Evolutionary conservation across 2,797 vertebrate genomes (phyloP).

Genomic region (Lagodon rhomboides): DNA sequence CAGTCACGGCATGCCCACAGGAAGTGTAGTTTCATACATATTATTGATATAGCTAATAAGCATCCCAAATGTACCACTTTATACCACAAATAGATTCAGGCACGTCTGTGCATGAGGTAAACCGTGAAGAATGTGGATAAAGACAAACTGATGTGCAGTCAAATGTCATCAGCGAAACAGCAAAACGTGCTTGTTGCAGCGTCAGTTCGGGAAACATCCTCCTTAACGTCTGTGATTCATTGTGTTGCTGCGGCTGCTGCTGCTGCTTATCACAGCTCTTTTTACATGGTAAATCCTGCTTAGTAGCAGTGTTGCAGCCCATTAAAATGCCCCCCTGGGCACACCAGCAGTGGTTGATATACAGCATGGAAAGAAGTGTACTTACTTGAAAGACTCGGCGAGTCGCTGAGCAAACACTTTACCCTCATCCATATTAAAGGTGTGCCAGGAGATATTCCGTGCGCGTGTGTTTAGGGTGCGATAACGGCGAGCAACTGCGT

Average conservation of each 20-base stretch:
- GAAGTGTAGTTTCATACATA: conserved; percentile 5
- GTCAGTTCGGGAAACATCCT: conserved; percentile 42
- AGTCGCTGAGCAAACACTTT: conserved; percentile 79
- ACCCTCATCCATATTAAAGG: conserved; percentile 77
- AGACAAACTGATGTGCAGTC: conserved; percentile 7
- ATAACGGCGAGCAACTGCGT: conserved; percentile 36
- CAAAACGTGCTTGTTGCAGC: conserved; percentile 24
- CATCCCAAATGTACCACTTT: conserved; percentile 1
- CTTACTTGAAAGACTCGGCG: conserved; percentile 67
- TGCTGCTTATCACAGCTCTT: conserved; percentile 79
- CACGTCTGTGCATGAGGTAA: not conserved
- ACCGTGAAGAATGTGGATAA: not conserved
- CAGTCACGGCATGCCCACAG: not conserved
- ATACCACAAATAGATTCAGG: conserved; percentile 6
- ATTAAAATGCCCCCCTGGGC: conserved; percentile 73
- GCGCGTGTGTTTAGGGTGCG: conserved; percentile 36
- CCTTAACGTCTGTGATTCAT: conserved; percentile 71
- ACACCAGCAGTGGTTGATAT: conserved; percentile 66
- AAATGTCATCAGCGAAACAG: conserved; percentile 30
- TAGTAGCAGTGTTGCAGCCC: conserved; percentile 70
- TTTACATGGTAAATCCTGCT: conserved; percentile 79
- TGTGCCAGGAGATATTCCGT: conserved; percentile 28
- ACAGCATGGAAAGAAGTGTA: conserved; percentile 63
- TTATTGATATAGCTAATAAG: not conserved
- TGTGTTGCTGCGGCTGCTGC: conserved; percentile 38